Base-by-base conservation (phyloP, 2,113 vertebrate species). In the Eurypyga helias region DNA sequence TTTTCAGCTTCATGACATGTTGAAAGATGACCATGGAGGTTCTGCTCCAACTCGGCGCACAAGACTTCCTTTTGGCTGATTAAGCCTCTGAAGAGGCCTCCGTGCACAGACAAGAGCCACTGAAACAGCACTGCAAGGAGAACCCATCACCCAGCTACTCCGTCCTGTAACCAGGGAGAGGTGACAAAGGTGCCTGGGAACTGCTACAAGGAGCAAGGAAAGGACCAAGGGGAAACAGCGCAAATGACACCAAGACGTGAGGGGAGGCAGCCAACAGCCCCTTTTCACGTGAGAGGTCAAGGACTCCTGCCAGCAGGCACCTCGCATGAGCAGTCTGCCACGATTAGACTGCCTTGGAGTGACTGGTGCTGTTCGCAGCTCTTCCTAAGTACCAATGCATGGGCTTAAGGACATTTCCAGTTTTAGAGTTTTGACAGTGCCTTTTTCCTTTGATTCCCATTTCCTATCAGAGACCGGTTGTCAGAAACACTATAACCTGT, bases 101-200 rank as follows among this genome's bases (percentile, higher is more conserved):
- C 1, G 3, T 4, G 41, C 21, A 49, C 18, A 62, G 46, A 70
- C 31, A 80, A 13, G 6, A 77, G 34, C 10, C 5, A 3, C 0
- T 31, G 49, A 46, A 76, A 73, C 6, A 57, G 65, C 33, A 75
- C 23, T 62, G 51, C 18, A 71, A 21, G 25, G 18, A 57, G 18
- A 70, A 54, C 6, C 41, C 55, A 31, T 23, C 34, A 75, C 19
- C 17, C 81, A 86, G 31, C 48, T n/a, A 48, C 23, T 41, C 2
- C 0, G 1, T 54, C 34, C 73, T 70, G 60, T 18, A 41, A 9
- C 64, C 46, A 18, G 4, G 2, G 38, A 54, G 33, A 55, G 41
- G 10, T 60, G 54, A 29, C 1, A 13, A 69, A 87, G 18, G 19
- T 1, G 1, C 10, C 48, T 70, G 33, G 24, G 26, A 78, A 66